These are phyloP conservation scores for Loripinus fragilis DNA, from an alignment of 2,888 invertebrate genomes.

Conservation along the genomic window DNA sequence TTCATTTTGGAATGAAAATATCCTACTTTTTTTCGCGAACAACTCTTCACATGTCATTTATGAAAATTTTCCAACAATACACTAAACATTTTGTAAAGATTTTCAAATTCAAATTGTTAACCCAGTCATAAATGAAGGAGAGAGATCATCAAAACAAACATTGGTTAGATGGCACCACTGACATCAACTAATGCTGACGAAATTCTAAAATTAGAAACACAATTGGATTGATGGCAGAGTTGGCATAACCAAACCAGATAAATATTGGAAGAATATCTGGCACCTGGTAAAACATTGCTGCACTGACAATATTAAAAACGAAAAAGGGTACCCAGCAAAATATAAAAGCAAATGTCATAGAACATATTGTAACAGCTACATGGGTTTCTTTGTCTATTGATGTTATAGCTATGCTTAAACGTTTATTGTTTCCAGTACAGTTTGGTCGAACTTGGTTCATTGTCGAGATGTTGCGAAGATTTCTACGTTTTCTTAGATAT, in stretches of 20 bases:
- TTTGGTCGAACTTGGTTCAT: not conserved
- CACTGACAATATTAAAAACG: not conserved
- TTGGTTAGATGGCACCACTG: no score
- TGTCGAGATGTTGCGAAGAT: not conserved
- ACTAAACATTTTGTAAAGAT: no score
- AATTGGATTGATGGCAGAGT: slow-evolving; percentile 6
- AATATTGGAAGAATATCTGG: not conserved
- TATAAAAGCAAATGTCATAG: not conserved
- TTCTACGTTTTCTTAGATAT: not conserved
- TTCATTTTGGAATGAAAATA: no score
- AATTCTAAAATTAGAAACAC: slow-evolving; percentile 3
- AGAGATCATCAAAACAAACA: no score
- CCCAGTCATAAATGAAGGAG: no score
- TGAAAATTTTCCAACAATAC: no score
- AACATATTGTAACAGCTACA: not conserved
- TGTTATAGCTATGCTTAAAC: not conserved
- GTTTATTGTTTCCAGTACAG: no score
- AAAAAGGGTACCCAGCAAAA: slow-evolving; percentile 6
- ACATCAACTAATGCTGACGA: not conserved
- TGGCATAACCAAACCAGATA: slow-evolving; percentile 10
- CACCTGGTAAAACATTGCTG: not conserved
- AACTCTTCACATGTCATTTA: no score
- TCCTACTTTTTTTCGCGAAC: no score
- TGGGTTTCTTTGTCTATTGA: not conserved
- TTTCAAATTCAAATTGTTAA: no score